phyloP scores from a whole-genome alignment of 2,888 invertebrate genomes.

The Steinernema carpocapsae region DNA sequence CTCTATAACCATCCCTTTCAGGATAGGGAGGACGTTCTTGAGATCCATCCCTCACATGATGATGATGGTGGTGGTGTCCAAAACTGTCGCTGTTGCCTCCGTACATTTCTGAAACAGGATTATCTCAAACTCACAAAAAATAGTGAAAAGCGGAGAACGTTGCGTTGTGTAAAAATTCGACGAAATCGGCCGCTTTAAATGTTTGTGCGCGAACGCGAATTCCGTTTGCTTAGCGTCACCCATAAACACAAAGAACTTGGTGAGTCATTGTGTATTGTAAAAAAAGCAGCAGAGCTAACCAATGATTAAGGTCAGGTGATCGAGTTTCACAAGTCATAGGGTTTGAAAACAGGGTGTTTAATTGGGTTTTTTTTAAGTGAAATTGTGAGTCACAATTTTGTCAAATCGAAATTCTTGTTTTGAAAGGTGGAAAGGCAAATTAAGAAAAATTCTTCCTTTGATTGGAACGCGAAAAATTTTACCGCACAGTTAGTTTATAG shows the following conservation, averaged over 20 bases:
- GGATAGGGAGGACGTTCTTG: neutral
- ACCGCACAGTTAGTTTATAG: too few species aligned
- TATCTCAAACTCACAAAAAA: neutral
- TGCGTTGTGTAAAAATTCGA: neutral
- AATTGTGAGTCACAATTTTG: neutral
- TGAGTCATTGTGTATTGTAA: neutral
- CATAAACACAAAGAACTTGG: neutral
- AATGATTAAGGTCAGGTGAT: conserved; percentile 10
- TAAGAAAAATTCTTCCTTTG: too few species aligned
- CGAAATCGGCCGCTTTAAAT: neutral
- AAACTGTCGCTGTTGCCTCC: too few species aligned
- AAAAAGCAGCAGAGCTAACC: neutral
- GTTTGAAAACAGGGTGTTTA: neutral
- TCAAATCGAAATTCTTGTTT: neutral
- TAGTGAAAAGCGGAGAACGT: neutral
- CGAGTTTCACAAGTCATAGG: neutral
- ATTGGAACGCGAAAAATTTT: too few species aligned
- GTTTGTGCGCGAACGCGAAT: neutral
- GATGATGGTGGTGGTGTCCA: conserved; percentile 8
- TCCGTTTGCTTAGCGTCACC: conserved; percentile 11
- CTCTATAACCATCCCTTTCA: too few species aligned
- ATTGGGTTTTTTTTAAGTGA: too few species aligned
- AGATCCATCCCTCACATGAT: neutral
- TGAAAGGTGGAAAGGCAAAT: neutral
- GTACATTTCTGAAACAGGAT: neutral